These are phyloP conservation scores for Dicentrarchus labrax DNA, from an alignment of 2,113 vertebrate genomes.

Conservation along the genomic window DNA sequence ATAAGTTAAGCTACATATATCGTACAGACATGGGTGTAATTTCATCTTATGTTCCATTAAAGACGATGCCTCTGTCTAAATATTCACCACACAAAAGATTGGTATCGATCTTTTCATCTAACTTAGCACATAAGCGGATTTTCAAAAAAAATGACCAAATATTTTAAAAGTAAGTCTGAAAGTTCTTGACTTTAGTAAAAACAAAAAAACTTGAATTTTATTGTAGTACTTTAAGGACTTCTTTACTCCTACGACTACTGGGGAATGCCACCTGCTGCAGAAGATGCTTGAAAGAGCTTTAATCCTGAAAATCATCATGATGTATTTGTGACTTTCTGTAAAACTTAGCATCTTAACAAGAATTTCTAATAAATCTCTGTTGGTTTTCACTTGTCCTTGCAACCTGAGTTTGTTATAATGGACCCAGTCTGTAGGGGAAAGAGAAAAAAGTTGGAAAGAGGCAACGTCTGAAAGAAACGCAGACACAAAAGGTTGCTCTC, in stretches of 20 bases:
- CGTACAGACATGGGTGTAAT: too few relatives aligned
- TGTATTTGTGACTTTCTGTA: neutral
- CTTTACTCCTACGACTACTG: neutral
- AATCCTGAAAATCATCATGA: too few relatives aligned
- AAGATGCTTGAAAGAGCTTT: neutral
- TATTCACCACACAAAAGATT: neutral
- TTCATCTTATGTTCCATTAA: too few relatives aligned
- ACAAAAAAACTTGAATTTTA: neutral
- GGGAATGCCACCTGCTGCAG: neutral
- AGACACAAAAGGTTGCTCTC: conserved; percentile 28
- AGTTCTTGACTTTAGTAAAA: neutral
- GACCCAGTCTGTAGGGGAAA: neutral
- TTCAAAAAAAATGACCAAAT: neutral
- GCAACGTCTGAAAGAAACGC: conserved; percentile 19
- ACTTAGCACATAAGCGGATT: neutral
- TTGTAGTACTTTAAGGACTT: neutral
- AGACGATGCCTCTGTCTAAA: neutral
- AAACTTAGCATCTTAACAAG: neutral
- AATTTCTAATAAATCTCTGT: neutral
- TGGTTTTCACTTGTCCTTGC: neutral
- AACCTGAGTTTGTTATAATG: conserved; percentile 1
- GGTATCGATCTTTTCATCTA: neutral
- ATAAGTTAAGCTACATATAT: neutral
- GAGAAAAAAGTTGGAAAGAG: conserved; percentile 4
- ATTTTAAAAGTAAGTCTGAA: neutral